phyloP scores from a whole-genome alignment of 2,113 vertebrate genomes.

The Thryonomys swinderianus region DNA sequence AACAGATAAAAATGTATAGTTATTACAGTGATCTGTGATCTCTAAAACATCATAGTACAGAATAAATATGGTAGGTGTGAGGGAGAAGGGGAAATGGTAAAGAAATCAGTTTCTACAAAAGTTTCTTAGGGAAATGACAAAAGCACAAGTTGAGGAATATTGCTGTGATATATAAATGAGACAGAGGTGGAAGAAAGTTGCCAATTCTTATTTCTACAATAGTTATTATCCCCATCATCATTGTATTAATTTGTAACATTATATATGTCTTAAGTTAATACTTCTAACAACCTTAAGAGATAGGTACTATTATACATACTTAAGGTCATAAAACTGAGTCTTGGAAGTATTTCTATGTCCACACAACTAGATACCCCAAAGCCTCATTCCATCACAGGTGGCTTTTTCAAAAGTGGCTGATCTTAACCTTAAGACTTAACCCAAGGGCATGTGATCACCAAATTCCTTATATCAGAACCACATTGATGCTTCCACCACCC shows the following conservation, averaged over 20 bases:
- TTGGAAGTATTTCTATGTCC: constrained; percentile 19
- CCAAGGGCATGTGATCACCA: too few relatives aligned
- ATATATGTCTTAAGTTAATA: constrained; percentile 36
- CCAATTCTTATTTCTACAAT: background rate
- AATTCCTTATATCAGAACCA: too few relatives aligned
- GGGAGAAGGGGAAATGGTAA: background rate
- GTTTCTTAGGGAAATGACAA: background rate
- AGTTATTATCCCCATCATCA: background rate
- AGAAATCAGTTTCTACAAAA: background rate
- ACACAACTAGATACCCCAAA: constrained; percentile 23
- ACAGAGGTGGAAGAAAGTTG: background rate
- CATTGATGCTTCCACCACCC: too few relatives aligned
- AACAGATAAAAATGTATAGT: background rate
- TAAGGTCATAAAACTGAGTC: constrained; percentile 44
- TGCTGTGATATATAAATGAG: background rate
- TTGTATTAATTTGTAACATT: constrained; percentile 34
- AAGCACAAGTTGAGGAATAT: background rate
- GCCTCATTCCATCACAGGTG: too few relatives aligned
- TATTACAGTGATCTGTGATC: background rate
- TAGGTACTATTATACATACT: background rate
- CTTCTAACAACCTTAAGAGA: background rate
- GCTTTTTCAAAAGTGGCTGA: too few relatives aligned
- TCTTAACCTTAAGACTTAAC: too few relatives aligned
- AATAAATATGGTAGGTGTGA: background rate
- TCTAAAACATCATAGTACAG: background rate